phyloP scores from a whole-genome alignment of 2,888 invertebrate genomes.

The Metopia argyrocephala region DNA sequence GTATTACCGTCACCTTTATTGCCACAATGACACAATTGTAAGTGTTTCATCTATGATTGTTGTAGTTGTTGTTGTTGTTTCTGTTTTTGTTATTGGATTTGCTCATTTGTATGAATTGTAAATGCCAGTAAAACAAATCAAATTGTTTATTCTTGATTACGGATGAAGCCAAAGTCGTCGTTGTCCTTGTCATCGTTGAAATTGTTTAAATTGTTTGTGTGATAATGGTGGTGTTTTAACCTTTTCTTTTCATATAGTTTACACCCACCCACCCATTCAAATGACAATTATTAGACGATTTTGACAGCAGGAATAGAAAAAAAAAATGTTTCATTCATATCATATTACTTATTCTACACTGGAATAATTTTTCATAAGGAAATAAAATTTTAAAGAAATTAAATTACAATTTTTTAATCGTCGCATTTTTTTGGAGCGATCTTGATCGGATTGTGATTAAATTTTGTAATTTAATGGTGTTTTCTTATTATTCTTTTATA shows the following conservation, averaged over 20 bases:
- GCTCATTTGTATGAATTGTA: constrained; percentile 62
- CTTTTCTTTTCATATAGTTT: constrained; percentile 26
- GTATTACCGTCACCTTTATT: neutral
- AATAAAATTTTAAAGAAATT: too few species aligned
- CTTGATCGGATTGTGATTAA: too few species aligned
- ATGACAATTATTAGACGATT: constrained; percentile 51
- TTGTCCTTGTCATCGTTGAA: neutral
- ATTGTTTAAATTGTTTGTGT: constrained; percentile 6
- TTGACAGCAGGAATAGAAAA: too few species aligned
- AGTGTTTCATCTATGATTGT: constrained; percentile 33
- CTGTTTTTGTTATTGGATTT: constrained; percentile 35
- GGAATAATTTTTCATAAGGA: too few species aligned
- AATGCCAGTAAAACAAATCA: constrained; percentile 55
- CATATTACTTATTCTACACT: neutral
- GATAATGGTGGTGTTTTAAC: constrained; percentile 48
- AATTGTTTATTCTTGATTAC: constrained; percentile 64
- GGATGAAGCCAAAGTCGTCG: constrained; percentile 40
- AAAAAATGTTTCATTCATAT: neutral
- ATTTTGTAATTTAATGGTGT: too few species aligned
- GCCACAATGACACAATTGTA: constrained; percentile 44
- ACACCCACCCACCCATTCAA: constrained; percentile 30
- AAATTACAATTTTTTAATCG: too few species aligned
- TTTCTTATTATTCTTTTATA: too few species aligned
- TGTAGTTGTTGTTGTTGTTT: neutral
- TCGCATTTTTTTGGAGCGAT: too few species aligned